Evolutionary conservation across 30 jellyfish, hydroid and myxozoan species (phyloP).

Genomic region (Aurelia aurita): DNA sequence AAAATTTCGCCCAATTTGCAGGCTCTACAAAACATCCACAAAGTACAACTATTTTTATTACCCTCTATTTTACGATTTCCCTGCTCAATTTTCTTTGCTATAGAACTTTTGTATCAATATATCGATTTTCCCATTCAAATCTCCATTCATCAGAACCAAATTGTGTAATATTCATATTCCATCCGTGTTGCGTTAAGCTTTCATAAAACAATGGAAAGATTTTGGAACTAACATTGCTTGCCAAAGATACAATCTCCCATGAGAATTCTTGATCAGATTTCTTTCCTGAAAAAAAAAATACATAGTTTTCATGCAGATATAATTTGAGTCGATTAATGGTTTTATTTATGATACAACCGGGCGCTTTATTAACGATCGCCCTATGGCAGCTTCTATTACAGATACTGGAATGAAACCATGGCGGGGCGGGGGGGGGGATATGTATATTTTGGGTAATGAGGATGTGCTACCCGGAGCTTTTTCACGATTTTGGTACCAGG

Average conservation of each 20-base stretch:
- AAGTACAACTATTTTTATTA: no score
- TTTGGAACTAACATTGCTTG: slow-evolving; percentile 43
- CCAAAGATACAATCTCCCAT: slow-evolving; percentile 52
- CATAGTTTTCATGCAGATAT: not conserved
- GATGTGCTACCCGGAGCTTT: no score
- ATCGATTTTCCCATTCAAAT: slow-evolving; percentile 50
- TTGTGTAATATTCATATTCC: slow-evolving; percentile 77
- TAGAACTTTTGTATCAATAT: slow-evolving; percentile 8
- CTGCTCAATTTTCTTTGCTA: not conserved
- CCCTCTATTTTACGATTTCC: not conserved
- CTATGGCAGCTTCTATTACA: no score
- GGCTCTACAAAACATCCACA: no score
- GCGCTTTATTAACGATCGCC: no score
- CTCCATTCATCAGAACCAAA: slow-evolving; percentile 94
- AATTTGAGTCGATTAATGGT: not conserved
- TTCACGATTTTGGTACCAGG: no score
- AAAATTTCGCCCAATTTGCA: no score
- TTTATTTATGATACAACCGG: no score
- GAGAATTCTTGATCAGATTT: slow-evolving; percentile 20
- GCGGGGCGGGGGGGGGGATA: no score
- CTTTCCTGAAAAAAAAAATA: not conserved
- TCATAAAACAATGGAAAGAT: slow-evolving; percentile 51
- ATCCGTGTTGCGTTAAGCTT: slow-evolving; percentile 59
- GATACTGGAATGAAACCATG: no score
- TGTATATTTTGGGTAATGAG: no score